Base-by-base conservation (phyloP, 2,113 vertebrate species). In the Solenodon paradoxus region DNA sequence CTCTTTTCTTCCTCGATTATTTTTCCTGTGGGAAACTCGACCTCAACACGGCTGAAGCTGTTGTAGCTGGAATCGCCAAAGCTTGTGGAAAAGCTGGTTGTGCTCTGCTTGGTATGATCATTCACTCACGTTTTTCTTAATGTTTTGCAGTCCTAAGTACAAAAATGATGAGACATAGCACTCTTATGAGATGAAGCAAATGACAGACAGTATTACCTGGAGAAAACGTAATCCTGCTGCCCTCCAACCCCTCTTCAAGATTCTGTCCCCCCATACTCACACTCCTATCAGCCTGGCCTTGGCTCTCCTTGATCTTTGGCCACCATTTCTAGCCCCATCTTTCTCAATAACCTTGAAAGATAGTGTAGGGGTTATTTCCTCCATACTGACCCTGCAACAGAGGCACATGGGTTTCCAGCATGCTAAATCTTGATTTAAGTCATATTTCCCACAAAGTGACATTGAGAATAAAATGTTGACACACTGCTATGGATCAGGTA, bases 1-100 rank as follows among this genome's bases (percentile, higher is more conserved):
- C 99, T 0, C 99, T 99, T 79, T 99, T 99, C 98, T 99, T 99
- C 98, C 99, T 99, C 0, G 99, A 99, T 96, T 99, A 99, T 92
- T 99, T 99, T 97, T 99, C 99, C 96, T 99, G 99, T 51, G 99
- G 99, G n/a, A 98, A 96, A 38, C 98, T 99, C n/a, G 99, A 99
- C 0, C 98, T 99, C n/a, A 92, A 81, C 0, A 98, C 98, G 8
- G 98, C 99, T 0, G 97, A 98, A 61, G 72, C 98, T 0, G 98
- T 99, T 84, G 98, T 99, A 3, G 97, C 98, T 6, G 99, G 99
- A 26, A 97, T 99, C 10, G 99, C 99, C 0, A 98, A 98, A 71
- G 99, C 99, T 6, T 99, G 99, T 55, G 96, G 97, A 90, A 97
- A 97, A 89, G 99, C 99, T 9, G 99, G 99, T 85, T 99, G 99